Evolutionary conservation across 2,113 vertebrate species (phyloP).

Genomic region (Cathartes aura): DNA sequence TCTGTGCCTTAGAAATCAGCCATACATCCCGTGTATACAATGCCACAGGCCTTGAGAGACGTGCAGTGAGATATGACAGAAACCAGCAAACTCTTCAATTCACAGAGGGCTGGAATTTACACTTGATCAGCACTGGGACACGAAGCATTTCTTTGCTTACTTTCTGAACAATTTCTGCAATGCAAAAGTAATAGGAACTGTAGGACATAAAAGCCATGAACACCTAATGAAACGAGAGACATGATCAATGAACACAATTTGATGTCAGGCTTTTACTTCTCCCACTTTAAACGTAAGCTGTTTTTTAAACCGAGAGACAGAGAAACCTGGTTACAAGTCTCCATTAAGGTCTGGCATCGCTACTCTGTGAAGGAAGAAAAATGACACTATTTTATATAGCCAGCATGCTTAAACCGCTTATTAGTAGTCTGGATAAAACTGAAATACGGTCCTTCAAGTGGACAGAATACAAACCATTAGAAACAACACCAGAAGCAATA

Average conservation of each 20-base stretch:
- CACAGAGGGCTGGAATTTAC: background rate
- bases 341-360: background rate
- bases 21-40: accelerated
- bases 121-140: background rate
- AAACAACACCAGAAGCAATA: background rate
- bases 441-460: background rate
- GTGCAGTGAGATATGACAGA: background rate
- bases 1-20: background rate
- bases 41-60: accelerated
- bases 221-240: background rate
- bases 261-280: background rate
- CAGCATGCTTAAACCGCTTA: background rate
- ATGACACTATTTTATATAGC: background rate
- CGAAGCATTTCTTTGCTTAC: accelerated
- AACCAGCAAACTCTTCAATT: accelerated
- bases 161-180: background rate
- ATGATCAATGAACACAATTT: background rate
- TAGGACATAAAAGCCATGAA: accelerated
- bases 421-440: background rate
- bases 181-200: background rate
- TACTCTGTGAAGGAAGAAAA: background rate
- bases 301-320: background rate
- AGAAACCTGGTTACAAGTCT: background rate
- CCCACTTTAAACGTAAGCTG: background rate
- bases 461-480: accelerated